Conservation (phyloP, 92 coral and sea anemone genomes). For the Zoanthus sansibaricus region DNA sequence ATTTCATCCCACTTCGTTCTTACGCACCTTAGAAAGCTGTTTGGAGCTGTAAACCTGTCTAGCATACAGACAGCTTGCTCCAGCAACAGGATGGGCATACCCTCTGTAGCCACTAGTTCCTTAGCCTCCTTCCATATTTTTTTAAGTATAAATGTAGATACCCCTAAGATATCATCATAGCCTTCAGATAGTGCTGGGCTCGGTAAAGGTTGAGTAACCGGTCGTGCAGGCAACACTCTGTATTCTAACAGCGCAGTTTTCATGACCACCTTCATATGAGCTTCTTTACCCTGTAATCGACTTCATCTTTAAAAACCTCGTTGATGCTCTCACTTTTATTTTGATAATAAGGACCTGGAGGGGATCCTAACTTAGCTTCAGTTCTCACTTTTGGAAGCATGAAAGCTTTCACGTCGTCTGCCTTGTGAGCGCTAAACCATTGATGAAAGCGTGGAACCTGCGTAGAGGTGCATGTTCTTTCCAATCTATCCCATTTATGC, state of each 20-base stretch:
- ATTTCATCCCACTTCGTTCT: conserved; percentile 31
- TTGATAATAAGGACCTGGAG: conserved; percentile 51
- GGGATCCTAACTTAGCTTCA: conserved; percentile 50
- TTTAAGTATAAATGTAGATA: conserved; percentile 42
- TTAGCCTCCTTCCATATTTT: conserved; percentile 51
- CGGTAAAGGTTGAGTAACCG: conserved; percentile 34
- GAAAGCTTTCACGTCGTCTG: conserved; percentile 41
- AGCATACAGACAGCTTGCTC: conserved; percentile 53
- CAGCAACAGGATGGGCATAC: conserved; percentile 52
- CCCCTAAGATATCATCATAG: conserved; percentile 45
- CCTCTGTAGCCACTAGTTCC: conserved; percentile 37
- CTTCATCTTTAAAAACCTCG: conserved; percentile 54
- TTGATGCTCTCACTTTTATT: conserved; percentile 55
- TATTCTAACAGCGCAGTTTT: conserved; percentile 30
- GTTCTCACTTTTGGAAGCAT: conserved; percentile 50
- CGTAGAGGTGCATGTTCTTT: conserved; percentile 12
- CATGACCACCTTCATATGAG: conserved; percentile 41
- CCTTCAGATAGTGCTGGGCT: conserved; percentile 52
- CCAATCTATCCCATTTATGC: conserved; percentile 31
- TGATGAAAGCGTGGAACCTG: conserved; percentile 39
- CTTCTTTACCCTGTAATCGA: conserved; percentile 39
- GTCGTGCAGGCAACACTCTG: conserved; percentile 17
- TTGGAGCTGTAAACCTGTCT: conserved; percentile 41
- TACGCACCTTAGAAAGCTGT: conserved; percentile 44
- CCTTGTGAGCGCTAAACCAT: conserved; percentile 39